phyloP scores from a whole-genome alignment of 2,888 invertebrate species.

The Idaea biselata region DNA sequence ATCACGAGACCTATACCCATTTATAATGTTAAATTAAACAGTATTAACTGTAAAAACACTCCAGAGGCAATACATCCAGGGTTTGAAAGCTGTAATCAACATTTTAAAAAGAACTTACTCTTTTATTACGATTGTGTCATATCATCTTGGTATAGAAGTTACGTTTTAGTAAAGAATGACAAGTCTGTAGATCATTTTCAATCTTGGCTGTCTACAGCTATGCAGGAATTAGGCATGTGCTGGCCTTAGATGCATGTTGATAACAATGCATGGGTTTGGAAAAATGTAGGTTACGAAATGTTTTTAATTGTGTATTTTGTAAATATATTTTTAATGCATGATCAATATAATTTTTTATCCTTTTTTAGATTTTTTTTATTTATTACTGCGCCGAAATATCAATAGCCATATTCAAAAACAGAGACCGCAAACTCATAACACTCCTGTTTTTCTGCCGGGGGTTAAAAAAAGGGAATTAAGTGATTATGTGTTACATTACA shows the following conservation, averaged over 20 bases:
- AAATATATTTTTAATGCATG: conserved; percentile 19
- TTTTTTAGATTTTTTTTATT: not conserved
- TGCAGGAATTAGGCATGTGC: conserved; percentile 60
- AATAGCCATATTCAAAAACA: no score
- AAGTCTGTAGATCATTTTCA: conserved; percentile 61
- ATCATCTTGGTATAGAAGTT: conserved; percentile 59
- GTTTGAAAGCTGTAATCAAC: conserved; percentile 51
- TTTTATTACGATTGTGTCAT: conserved; percentile 60
- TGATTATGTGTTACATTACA: no score
- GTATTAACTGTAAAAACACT: conserved; percentile 54
- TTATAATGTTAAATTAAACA: conserved; percentile 55
- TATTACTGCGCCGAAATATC: not conserved
- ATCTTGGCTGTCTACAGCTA: conserved; percentile 52
- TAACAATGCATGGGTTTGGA: not conserved
- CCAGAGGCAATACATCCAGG: conserved; percentile 58
- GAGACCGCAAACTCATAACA: no score
- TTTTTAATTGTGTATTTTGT: not conserved
- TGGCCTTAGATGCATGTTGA: conserved; percentile 46
- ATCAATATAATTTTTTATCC: conserved; percentile 18
- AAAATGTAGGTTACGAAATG: not conserved
- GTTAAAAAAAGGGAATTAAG: no score
- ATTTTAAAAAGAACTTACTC: conserved; percentile 48
- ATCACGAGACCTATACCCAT: conserved; percentile 48
- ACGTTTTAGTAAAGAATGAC: conserved; percentile 42
- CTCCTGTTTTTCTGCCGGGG: no score